Percentiles rank a stretch among this genome's conserved stretches.
phyloP scores from a whole-genome alignment of 2,113 vertebrate genomes.

The Hippocampus comes region DNA sequence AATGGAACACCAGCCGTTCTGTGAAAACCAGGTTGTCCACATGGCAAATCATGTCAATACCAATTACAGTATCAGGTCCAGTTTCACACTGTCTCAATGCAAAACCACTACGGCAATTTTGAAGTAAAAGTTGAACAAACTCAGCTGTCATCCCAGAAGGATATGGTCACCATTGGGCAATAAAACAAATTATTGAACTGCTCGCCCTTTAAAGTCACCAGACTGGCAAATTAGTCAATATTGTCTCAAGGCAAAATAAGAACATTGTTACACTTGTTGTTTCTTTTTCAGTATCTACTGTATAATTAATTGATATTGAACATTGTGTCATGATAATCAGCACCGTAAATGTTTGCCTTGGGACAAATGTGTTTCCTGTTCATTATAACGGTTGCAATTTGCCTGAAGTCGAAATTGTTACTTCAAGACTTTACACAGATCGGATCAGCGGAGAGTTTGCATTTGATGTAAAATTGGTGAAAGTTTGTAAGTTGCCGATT shows the following conservation, averaged over 20 bases:
- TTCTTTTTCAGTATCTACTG: neutral
- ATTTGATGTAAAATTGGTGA: no score
- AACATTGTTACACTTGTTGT: neutral
- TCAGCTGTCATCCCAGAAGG: neutral
- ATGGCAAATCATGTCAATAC: neutral
- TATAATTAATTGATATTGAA: neutral
- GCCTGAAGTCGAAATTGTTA: neutral
- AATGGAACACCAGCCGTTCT: neutral
- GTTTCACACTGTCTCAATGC: neutral
- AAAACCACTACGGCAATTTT: neutral
- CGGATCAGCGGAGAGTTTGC: no score
- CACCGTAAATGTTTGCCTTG: neutral
- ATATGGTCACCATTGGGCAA: neutral
- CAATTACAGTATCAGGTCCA: neutral
- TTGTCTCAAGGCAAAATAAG: neutral
- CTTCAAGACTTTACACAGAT: neutral
- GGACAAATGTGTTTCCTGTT: neutral
- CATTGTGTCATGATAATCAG: neutral
- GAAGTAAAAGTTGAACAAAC: neutral
- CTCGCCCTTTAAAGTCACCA: no score
- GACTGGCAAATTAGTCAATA: neutral
- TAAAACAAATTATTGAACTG: no score
- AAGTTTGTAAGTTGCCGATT: no score
- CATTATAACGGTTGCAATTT: neutral
- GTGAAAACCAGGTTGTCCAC: neutral